A percentile compares a stretch with the other conserved stretches of the same genome.
phyloP scores from a whole-genome alignment of 1,140 invertebrate genomes.

The Carcinoscorpius rotundicauda region DNA sequence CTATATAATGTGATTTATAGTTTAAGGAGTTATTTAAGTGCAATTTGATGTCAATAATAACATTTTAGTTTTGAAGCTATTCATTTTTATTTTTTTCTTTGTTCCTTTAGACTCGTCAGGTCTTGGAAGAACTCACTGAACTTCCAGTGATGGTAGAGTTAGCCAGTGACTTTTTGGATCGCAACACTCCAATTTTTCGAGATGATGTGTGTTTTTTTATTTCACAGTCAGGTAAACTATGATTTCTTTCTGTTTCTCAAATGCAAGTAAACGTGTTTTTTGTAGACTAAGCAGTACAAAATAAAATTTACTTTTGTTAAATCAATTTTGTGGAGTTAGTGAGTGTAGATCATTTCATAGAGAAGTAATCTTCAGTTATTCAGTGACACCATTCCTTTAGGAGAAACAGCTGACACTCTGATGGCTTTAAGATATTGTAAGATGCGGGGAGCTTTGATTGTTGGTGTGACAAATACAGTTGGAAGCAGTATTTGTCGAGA shows the following conservation, averaged over 20 bases:
- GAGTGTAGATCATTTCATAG: no score
- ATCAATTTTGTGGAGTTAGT: no score
- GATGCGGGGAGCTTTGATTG: constrained; percentile 85
- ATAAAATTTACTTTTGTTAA: no score
- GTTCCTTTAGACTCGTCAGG: constrained; percentile 60
- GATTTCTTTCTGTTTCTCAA: no score
- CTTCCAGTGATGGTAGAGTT: constrained; percentile 97
- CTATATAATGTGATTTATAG: no score
- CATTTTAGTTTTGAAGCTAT: no score
- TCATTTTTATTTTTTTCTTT: no score
- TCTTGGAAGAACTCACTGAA: constrained; percentile 96
- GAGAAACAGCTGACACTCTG: constrained; percentile 94
- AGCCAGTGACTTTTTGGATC: constrained; percentile 95
- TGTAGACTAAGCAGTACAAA: no score
- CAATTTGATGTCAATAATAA: no score
- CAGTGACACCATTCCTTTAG: constrained; percentile 21
- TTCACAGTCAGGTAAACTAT: constrained; percentile 73
- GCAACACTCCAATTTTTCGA: constrained; percentile 95
- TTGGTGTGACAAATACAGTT: constrained; percentile 98
- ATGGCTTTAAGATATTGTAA: constrained; percentile 94
- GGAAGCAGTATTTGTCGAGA: constrained; percentile 99
- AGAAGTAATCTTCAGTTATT: no score
- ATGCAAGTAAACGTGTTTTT: no score
- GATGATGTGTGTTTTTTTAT: constrained; percentile 99
- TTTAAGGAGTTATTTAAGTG: no score